Base-by-base conservation (phyloP, 2,888 invertebrate species). In the Thysanoteuthis rhombus region DNA sequence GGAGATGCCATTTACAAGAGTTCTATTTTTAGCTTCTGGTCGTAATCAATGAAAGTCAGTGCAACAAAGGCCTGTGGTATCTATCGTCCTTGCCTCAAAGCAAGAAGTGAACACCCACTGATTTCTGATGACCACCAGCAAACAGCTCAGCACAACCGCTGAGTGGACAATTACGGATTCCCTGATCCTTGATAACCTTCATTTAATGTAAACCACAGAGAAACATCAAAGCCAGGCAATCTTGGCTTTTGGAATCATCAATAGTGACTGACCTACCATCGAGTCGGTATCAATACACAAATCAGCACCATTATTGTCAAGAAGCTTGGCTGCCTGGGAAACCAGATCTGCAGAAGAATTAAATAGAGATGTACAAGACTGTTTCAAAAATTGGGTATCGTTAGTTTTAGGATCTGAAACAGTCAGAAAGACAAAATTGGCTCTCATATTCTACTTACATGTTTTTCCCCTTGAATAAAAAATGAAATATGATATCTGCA, bases 271-370 rank as follows among this genome's bases (percentile, higher is more conserved):
- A 45, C 92, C 39, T 92, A 92, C 92, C 92, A 92, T 45, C 8
- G 45, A 40, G 45, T 92, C 92, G n/a, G 92, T 92, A 45, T 92
- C 92, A 32, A 92, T 92, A 40, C 39, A 12, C n/a, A 45, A 40
- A 45, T 92, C 45, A n/a, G 92, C 22, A 19, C 5, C 40, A 32
- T 40, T 45, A 42, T 32, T 45, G 40, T 92, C 42, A n/a, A 92
- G 92, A n/a, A 92, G 45, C 5, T 92, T 40, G 32, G 92, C 92
- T 40, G 92, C 92, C 40, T 92, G 92, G 42, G n/a, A 45, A 19
- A 92, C 92, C 39, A 92, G 42, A 92, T 92, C 92, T 92, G 92
- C 0, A 28, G 40, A 42, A 40, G 40, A 40, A 32, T 10, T 16
- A 89, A 10, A 89, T 8, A 10, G 28, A 36, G 89, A 36, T 12